phyloP scores from a whole-genome alignment of 2,888 invertebrate genomes.

The Volucella inanis region DNA sequence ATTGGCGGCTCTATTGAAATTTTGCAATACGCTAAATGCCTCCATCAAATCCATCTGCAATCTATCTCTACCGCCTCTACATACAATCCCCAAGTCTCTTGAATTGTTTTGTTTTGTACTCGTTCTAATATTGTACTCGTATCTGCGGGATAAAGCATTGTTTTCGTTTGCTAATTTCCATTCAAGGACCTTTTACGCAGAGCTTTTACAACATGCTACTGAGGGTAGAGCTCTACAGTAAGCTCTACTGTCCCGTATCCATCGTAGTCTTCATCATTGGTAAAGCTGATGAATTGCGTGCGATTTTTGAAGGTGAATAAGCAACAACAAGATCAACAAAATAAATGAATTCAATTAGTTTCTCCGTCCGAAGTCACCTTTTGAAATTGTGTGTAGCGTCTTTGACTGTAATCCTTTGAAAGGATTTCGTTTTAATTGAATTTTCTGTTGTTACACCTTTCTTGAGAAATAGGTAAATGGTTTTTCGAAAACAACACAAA shows the following conservation, averaged over 20 bases:
- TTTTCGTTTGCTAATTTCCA: constrained; percentile 34
- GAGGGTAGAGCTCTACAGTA: neutral
- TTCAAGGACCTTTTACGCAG: constrained; percentile 6
- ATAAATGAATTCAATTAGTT: constrained; percentile 51
- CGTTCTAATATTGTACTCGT: too few relatives aligned
- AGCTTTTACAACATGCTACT: neutral
- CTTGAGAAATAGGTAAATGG: neutral
- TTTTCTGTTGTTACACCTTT: constrained; percentile 55
- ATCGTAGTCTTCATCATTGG: neutral
- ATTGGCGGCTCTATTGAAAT: constrained; percentile 47
- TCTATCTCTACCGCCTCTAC: neutral
- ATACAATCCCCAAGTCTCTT: too few relatives aligned
- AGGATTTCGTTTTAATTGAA: constrained; percentile 71
- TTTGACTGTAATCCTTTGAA: constrained; percentile 63
- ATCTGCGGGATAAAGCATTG: neutral
- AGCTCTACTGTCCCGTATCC: neutral
- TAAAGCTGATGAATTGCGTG: constrained; percentile 49
- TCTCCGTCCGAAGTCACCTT: constrained; percentile 30
- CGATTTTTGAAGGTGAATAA: constrained; percentile 23
- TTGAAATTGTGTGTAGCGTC: constrained; percentile 57
- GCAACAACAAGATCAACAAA: constrained; percentile 34
- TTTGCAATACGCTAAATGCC: constrained; percentile 45
- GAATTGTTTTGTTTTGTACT: too few relatives aligned
- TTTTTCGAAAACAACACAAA: constrained; percentile 28
- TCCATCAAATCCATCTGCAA: neutral